Percentiles rank a stretch among this genome's conserved stretches.
phyloP scores from a whole-genome alignment of 2,888 invertebrate species.

The Lithodes maja region DNA sequence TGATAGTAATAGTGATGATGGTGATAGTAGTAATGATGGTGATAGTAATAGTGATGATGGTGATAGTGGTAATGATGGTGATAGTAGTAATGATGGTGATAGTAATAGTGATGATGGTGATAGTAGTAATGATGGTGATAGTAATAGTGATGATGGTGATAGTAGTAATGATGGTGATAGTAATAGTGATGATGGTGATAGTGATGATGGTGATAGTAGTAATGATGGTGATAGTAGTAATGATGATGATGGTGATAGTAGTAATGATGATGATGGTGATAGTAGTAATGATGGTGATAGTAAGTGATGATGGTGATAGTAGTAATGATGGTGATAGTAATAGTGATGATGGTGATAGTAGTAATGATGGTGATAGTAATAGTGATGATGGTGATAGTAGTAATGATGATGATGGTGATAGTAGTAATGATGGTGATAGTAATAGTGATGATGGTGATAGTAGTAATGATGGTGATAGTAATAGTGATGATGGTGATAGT shows the following conservation, averaged over 20 bases:
- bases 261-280: slow-evolving; percentile 3
- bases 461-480: not conserved
- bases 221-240: not conserved
- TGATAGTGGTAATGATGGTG: not conserved
- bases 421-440: not conserved
- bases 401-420: not conserved
- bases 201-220: not conserved
- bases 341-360: not conserved
- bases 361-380: slow-evolving; percentile 5
- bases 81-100: slow-evolving; percentile 3
- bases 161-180: not conserved
- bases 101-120: not conserved
- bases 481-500: not conserved
- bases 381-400: not conserved
- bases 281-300: slow-evolving; percentile 2
- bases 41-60: not conserved
- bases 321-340: not conserved
- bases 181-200: slow-evolving; percentile 11
- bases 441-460: not conserved
- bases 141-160: not conserved
- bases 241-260: slow-evolving; percentile 5
- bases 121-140: slow-evolving; percentile 8
- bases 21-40: not conserved
- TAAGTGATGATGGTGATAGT: not conserved
- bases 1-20: not conserved